These are phyloP conservation scores for Neuroscelio doddi DNA, from an alignment of 2,888 invertebrate species.

Conservation along the genomic window DNA sequence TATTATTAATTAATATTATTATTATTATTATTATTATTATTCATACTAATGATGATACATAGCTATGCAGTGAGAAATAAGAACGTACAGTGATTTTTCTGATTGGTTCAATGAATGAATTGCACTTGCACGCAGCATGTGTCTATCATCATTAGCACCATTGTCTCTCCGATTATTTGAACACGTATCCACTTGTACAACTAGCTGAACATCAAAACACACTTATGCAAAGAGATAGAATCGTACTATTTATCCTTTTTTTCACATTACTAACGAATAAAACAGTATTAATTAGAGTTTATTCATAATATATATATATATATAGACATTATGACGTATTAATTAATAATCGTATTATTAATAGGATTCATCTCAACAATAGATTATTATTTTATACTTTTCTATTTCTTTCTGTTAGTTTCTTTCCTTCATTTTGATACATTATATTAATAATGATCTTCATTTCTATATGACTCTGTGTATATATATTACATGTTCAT, in stretches of 20 bases:
- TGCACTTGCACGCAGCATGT: not conserved
- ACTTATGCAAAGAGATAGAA: constrained; percentile 10
- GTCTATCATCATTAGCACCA: not conserved
- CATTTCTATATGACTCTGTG: not conserved
- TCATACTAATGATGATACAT: not conserved
- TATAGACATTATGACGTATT: constrained; percentile 1
- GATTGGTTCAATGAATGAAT: not conserved
- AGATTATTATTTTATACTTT: constrained; percentile 4
- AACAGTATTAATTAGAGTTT: constrained; percentile 3
- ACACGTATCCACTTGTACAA: constrained; percentile 7
- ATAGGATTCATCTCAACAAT: constrained; percentile 6
- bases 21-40: too few species aligned
- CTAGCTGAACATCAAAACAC: constrained; percentile 10
- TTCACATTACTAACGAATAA: constrained; percentile 4
- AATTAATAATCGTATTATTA: not conserved
- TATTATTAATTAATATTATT: too few species aligned
- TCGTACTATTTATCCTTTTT: constrained; percentile 1
- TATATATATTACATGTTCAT: not conserved
- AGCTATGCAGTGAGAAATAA: not conserved
- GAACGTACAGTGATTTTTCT: not conserved
- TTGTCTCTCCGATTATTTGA: not conserved
- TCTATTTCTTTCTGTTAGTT: not conserved
- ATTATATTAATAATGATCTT: too few species aligned
- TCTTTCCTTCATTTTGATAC: not conserved
- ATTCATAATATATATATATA: constrained; percentile 4